Evolutionary conservation across 2,888 invertebrate genomes (phyloP).

Genomic region (Drosophila heteroneura): DNA sequence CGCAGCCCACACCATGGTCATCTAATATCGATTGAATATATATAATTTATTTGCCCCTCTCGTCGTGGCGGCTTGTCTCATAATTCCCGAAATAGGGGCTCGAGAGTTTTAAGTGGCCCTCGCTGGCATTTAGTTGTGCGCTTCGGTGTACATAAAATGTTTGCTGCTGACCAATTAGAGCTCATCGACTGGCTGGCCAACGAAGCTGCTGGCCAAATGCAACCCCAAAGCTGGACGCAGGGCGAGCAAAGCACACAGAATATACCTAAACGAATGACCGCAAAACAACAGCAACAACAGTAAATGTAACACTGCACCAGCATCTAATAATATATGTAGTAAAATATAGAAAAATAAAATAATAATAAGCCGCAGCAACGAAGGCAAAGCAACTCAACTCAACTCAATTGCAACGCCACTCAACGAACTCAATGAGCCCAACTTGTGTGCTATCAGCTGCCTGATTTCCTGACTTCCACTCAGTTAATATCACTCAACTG

Average conservation of each 20-base stretch:
- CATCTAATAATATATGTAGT: slow-evolving; percentile 67
- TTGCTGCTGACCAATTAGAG: slow-evolving; percentile 72
- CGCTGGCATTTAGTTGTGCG: slow-evolving; percentile 15
- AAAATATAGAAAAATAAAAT: slow-evolving; percentile 38
- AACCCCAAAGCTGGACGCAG: slow-evolving; percentile 53
- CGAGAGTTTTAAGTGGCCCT: slow-evolving; percentile 58
- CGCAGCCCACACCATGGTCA: slow-evolving; percentile 6
- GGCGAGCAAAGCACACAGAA: slow-evolving; percentile 35
- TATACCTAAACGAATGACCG: slow-evolving; percentile 56
- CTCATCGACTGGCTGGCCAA: slow-evolving; percentile 44
- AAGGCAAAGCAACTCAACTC: slow-evolving; percentile 11
- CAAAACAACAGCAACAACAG: slow-evolving; percentile 31
- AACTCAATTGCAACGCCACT: slow-evolving; percentile 4
- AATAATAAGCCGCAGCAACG: slow-evolving; percentile 15
- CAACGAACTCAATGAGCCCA: slow-evolving; percentile 20
- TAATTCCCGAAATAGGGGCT: slow-evolving; percentile 61
- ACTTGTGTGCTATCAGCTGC: slow-evolving; percentile 53
- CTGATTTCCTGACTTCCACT: slow-evolving; percentile 22
- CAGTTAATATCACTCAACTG: slow-evolving; percentile 59
- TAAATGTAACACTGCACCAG: slow-evolving; percentile 54
- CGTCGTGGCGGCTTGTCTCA: background rate
- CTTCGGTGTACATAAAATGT: slow-evolving; percentile 42
- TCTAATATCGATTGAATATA: slow-evolving; percentile 41
- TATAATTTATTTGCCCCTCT: slow-evolving; percentile 8
- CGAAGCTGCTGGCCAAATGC: slow-evolving; percentile 53